phyloP scores from a whole-genome alignment of 2,888 invertebrate species.

The Barypeithes pellucidus region DNA sequence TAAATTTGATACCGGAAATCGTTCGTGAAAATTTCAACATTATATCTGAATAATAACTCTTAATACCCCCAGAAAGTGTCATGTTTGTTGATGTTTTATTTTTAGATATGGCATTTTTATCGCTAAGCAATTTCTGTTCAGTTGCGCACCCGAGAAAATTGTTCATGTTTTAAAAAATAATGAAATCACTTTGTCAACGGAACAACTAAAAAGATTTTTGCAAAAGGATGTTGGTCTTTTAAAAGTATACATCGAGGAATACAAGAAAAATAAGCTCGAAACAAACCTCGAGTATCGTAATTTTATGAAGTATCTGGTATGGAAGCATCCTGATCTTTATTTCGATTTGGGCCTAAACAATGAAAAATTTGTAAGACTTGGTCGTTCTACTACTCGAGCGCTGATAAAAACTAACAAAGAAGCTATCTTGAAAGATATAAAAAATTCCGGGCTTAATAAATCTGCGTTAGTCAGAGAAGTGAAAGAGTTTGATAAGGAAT shows the following conservation, averaged over 20 bases:
- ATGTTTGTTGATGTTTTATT: slow-evolving; percentile 16
- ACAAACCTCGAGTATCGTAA: slow-evolving; percentile 43
- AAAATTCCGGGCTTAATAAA: slow-evolving; percentile 42
- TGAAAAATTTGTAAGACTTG: slow-evolving; percentile 31
- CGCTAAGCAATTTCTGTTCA: slow-evolving; percentile 55
- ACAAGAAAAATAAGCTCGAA: slow-evolving; percentile 22
- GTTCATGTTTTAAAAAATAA: slow-evolving; percentile 47
- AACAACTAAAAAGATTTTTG: slow-evolving; percentile 56
- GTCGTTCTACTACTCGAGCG: slow-evolving; percentile 54
- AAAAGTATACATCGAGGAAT: slow-evolving; percentile 52
- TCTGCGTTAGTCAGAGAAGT: slow-evolving; percentile 47
- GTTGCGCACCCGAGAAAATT: slow-evolving; percentile 57
- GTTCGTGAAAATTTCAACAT: too few relatives aligned
- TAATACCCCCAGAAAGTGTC: too few relatives aligned
- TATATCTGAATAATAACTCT: too few relatives aligned
- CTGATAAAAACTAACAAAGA: slow-evolving; percentile 46
- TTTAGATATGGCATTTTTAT: slow-evolving; percentile 58
- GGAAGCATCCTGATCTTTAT: slow-evolving; percentile 52
- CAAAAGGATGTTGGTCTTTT: slow-evolving; percentile 52
- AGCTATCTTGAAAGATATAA: slow-evolving; percentile 45
- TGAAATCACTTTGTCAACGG: slow-evolving; percentile 51
- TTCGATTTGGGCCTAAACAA: slow-evolving; percentile 44
- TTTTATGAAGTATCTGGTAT: slow-evolving; percentile 50
- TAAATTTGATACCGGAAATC: too few relatives aligned
- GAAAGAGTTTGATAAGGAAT: slow-evolving; percentile 43